Conservation (phyloP, 2,113 vertebrate species). For the Microtus oregoni region DNA sequence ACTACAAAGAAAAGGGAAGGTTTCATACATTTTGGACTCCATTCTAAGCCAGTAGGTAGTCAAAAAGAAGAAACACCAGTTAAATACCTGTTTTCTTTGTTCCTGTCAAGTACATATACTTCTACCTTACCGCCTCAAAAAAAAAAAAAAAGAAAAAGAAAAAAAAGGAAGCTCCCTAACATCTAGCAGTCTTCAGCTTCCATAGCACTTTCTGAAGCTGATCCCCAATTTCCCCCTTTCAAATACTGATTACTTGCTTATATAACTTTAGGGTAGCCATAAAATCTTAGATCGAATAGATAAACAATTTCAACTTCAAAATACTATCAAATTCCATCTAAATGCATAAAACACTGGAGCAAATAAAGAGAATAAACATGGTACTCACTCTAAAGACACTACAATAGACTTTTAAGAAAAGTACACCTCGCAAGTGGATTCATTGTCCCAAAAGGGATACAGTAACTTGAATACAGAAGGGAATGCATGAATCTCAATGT, state of each 20-base stretch:
- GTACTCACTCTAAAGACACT: conserved; percentile 9
- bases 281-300: conserved; percentile 34
- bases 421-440: not conserved
- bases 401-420: conserved; percentile 13
- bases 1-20: not conserved
- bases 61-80: conserved; percentile 51
- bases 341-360: not conserved
- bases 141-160: conserved; percentile 31
- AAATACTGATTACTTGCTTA: conserved; percentile 38
- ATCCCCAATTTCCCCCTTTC: conserved; percentile 14
- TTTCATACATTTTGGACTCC: conserved; percentile 44
- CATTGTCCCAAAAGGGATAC: not conserved
- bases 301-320: conserved; percentile 46
- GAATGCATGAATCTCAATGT: not conserved
- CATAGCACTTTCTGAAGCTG: conserved; percentile 32
- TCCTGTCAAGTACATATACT: conserved; percentile 53
- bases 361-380: not conserved
- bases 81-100: conserved; percentile 63
- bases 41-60: conserved; percentile 61
- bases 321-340: conserved; percentile 52
- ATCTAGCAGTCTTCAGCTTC: conserved; percentile 44
- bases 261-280: conserved; percentile 3
- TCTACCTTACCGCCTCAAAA: conserved; percentile 55
- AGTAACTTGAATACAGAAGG: not conserved
- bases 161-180: not conserved